Conservation (phyloP, 2,797 vertebrate species). For the Gymnocypris eckloni region DNA sequence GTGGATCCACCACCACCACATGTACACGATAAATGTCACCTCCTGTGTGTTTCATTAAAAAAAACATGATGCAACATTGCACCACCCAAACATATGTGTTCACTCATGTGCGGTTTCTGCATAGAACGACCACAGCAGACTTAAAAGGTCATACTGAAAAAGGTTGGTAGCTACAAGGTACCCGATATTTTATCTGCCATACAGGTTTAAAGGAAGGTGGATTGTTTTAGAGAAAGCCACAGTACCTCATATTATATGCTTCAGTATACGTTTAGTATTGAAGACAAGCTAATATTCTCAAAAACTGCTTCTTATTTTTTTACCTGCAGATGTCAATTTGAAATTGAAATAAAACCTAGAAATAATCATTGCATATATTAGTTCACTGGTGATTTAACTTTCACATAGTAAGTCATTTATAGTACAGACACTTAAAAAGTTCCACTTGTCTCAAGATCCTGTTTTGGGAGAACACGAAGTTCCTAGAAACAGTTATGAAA, state of each 20-base stretch:
- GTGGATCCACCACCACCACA: background rate
- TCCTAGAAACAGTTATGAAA: background rate
- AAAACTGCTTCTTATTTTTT: background rate
- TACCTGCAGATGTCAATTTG: background rate
- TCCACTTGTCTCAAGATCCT: background rate
- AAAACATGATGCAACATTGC: conserved; percentile 25
- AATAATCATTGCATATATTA: background rate
- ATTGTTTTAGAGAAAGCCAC: background rate
- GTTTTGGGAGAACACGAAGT: background rate
- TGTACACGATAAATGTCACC: background rate
- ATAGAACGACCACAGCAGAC: background rate
- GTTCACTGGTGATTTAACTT: background rate
- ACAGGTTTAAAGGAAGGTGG: background rate
- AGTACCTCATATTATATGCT: background rate
- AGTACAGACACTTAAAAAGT: background rate
- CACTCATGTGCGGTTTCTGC: background rate
- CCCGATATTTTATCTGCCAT: background rate
- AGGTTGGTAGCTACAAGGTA: background rate
- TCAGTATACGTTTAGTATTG: background rate
- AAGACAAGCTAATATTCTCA: background rate
- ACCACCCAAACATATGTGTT: background rate
- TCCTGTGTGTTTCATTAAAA: background rate
- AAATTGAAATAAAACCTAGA: background rate
- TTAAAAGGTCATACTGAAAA: background rate
- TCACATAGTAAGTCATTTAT: background rate